Base-by-base conservation (phyloP, 2,888 invertebrate genomes). In the Hydrotaea cyrtoneurina region DNA sequence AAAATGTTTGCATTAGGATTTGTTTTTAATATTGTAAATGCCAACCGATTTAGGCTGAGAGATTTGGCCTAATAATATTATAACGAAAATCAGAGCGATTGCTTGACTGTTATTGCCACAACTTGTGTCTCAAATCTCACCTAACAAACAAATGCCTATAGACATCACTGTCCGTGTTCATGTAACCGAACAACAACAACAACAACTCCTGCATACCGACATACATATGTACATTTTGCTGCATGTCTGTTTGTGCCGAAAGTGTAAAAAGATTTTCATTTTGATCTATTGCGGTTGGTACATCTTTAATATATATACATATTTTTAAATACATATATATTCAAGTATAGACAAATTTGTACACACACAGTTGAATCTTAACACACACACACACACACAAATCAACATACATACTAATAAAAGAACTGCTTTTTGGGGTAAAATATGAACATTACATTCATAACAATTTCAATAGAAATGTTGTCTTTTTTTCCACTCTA, bases 231-330 rank as follows among this genome's bases (percentile, higher is more conserved):
- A 31, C 31, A 31, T 2, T 23, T 59, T 59, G 23, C 53, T 66
- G 77, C 23, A 55, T 39, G 31, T 55, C n/a, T n/a, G 62, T 23
- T 15, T 69, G 21, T 69, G 23, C 19, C 36, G n/a, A n/a, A 21
- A 78, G 71, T 59, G 62, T 78, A 78, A 62, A 72, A 72, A 72
- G 59, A 72, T 78, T 78, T 78, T 78, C 36, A 53, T 62, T 72
- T 78, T 78, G 78, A 78, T 78, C 78, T 64, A 78, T 78, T 72
- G 78, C 78, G 53, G 62, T 78, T 69, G 43, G 53, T 53, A 50
- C 72, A 72, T 36, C 36, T 72, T 62, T 39, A 69, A 62, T 62
- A 53, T 64, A 53, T 31, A 36, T 15, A 53, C 11, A 0, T 59
- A 17, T 11, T 39, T 39, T 10, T 39, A 39, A 39, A 39, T 39